These are phyloP conservation scores for Ptychochromis oligacanthus DNA, from an alignment of 2,113 vertebrate species.

Conservation along the genomic window DNA sequence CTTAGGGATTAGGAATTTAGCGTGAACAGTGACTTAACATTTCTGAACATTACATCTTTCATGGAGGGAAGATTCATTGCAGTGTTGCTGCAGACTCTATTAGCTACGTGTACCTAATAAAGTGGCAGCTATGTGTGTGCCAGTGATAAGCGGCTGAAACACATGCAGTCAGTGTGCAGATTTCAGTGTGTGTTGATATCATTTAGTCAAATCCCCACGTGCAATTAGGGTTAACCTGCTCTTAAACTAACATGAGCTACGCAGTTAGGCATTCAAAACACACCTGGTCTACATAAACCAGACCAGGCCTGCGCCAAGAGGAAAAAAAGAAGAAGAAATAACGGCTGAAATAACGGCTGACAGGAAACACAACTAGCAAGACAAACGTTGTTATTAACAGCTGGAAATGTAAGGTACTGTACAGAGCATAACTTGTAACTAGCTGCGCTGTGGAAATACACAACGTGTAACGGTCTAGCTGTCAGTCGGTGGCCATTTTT, in stretches of 20 bases:
- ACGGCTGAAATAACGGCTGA: not conserved
- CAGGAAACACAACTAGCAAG: not conserved
- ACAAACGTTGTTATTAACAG: not conserved
- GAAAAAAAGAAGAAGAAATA: fast-evolving
- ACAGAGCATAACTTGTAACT: not conserved
- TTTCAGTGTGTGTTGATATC: not conserved
- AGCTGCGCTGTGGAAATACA: not conserved
- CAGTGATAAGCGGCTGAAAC: not conserved
- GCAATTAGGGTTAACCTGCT: not conserved
- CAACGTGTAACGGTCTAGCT: constrained; percentile 26
- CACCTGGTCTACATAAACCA: not conserved
- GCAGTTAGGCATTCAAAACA: constrained; percentile 17
- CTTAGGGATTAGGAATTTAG: not conserved
- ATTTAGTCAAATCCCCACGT: not conserved
- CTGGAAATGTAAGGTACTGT: not conserved
- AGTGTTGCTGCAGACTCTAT: not conserved
- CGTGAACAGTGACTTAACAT: not conserved
- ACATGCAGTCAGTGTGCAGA: not conserved
- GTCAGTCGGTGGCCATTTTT: constrained; percentile 50
- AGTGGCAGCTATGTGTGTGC: not conserved
- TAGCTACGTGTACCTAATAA: not conserved
- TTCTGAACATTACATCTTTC: not conserved
- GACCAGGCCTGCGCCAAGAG: not conserved
- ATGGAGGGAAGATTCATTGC: not conserved
- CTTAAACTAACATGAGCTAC: not conserved